Evolutionary conservation across 2,797 vertebrate species (phyloP).

Genomic region (Pagetopsis macropterus): DNA sequence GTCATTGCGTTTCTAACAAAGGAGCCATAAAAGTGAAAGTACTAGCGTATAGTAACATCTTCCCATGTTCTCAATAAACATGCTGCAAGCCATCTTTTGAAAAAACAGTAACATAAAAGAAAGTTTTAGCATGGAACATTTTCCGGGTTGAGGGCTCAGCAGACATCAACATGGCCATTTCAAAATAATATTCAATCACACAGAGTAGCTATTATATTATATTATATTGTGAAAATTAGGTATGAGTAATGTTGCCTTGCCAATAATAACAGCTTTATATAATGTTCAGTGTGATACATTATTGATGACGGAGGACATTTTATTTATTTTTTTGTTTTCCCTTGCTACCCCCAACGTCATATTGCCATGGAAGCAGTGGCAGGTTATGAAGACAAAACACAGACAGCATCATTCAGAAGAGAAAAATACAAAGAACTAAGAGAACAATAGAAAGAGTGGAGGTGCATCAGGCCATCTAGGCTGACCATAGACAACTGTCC

Average conservation of each 20-base stretch:
- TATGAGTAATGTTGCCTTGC: conserved; percentile 43
- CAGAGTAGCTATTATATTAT: conserved; percentile 28
- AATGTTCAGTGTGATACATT: conserved; percentile 47
- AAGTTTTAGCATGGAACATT: conserved; percentile 28
- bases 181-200: conserved; percentile 44
- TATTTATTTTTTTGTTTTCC: conserved; percentile 27
- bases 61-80: background rate
- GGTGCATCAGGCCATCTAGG: conserved; percentile 26
- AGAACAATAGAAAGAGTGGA: conserved; percentile 33
- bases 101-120: conserved; percentile 14
- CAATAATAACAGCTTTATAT: conserved; percentile 56
- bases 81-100: background rate
- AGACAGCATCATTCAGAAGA: conserved; percentile 19
- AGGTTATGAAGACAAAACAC: conserved; percentile 29
- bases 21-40: background rate
- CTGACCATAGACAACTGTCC: conserved; percentile 40
- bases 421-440: conserved; percentile 19
- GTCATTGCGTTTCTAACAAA: background rate
- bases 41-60: background rate
- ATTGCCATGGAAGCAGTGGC: conserved; percentile 22
- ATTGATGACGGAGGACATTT: conserved; percentile 50
- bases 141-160: conserved; percentile 18
- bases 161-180: conserved; percentile 20
- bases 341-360: conserved; percentile 8
- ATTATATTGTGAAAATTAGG: conserved; percentile 43